Base-by-base conservation (phyloP, 1,140 invertebrate genomes). In the Macrocentrus cingulum region DNA sequence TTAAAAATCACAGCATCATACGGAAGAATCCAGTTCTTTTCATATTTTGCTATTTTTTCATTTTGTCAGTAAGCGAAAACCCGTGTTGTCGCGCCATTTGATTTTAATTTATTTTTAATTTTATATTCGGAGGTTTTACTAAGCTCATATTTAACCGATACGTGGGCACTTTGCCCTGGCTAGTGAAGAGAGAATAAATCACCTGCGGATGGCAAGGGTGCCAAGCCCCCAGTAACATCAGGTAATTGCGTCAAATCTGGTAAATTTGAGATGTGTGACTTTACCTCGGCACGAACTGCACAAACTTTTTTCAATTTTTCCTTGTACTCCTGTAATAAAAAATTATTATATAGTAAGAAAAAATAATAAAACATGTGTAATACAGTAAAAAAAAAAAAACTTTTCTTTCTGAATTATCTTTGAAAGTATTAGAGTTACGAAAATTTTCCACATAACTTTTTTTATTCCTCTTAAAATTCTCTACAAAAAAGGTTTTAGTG, bases 161-260 rank as follows among this genome's bases (percentile, higher is more conserved):
- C 8, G 18, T 20, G 22, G 15, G 18, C n/a, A n/a, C n/a, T n/a
- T n/a, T n/a, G n/a, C n/a, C n/a, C n/a, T n/a, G n/a, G n/a, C 66
- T 77, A 80, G 61, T 81, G 76, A 66, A 86, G 73, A 62, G 84
- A 92, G 78, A 98, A 97, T 4, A 98, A 83, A 80, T 97, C 94
- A 1, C 94, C 94, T 39, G 94, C 94, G 6, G 94, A 96, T 15
- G 95, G 95, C 59, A 98, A 79, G 0, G 95, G 95, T 8, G 92
- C 91, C 11, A 97, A 75, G 1, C 92, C 92, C 34, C 91, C 91
- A 1, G 91, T 95, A 0, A 97, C 91, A 68, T 94, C 91, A 0
- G 94, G 94, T 59, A 97, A 77, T 64, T 92, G 87, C 1, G 90
- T 94, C 37, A 98, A 82, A 78, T 98, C 94, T 0, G 95, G 95